Percentiles rank a stretch among this genome's conserved stretches.
phyloP scores from a whole-genome alignment of 2,888 invertebrate species.

The Calameuta idolon region DNA sequence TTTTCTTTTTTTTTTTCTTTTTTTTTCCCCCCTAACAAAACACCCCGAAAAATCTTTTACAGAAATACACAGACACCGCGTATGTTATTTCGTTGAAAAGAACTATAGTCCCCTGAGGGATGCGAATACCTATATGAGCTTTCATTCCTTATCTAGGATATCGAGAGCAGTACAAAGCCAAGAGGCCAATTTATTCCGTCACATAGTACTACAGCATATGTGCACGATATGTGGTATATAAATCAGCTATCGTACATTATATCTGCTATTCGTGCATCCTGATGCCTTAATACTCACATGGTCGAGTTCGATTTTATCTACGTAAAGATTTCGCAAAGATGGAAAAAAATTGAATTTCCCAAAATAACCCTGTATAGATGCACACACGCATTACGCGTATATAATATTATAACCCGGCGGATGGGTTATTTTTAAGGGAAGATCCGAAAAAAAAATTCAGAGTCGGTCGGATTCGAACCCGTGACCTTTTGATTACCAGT shows the following conservation, averaged over 20 bases:
- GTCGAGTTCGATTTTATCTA: too few relatives aligned
- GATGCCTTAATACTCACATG: too few relatives aligned
- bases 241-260: too few relatives aligned
- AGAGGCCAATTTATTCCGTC: neutral
- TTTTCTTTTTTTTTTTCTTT: neutral
- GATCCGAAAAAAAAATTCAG: too few relatives aligned
- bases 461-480: too few relatives aligned
- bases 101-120: neutral
- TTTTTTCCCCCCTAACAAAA: neutral
- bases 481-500: too few relatives aligned
- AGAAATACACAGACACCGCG: neutral
- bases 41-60: neutral
- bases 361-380: too few relatives aligned
- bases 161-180: neutral
- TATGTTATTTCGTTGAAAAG: neutral
- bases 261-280: too few relatives aligned
- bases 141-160: neutral
- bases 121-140: neutral
- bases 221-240: neutral
- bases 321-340: too few relatives aligned
- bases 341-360: too few relatives aligned
- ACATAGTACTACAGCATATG: neutral
- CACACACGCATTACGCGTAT: neutral
- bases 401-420: too few relatives aligned
- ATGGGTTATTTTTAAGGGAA: too few relatives aligned